A percentile compares a stretch with the other conserved stretches of the same genome.
Evolutionary conservation across 2,113 vertebrate genomes (phyloP).

Genomic region (zebrafish (Danio rerio)): DNA sequence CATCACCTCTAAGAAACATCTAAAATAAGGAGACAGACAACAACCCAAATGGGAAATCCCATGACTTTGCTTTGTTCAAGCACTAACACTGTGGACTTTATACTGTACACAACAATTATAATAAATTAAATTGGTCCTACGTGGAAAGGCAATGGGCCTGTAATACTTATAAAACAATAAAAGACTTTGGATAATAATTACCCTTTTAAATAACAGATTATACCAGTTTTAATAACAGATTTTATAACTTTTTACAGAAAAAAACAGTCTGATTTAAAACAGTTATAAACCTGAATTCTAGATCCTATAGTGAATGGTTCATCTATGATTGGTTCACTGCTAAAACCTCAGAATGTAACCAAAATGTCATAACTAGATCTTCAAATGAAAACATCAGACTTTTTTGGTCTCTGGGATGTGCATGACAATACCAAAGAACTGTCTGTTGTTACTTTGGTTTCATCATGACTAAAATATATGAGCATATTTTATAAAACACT

Average conservation of each 20-base stretch:
- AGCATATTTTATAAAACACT: not conserved
- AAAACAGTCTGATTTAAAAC: too few species aligned
- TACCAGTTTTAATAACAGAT: too few species aligned
- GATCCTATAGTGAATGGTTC: not conserved
- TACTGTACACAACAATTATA: constrained; percentile 2
- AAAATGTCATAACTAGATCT: not conserved
- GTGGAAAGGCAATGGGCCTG: not conserved
- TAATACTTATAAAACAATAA: not conserved
- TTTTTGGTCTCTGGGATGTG: not conserved
- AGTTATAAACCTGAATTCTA: not conserved
- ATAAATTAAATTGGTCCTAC: not conserved
- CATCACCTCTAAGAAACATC: not conserved
- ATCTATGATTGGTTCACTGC: not conserved
- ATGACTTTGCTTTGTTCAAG: not conserved
- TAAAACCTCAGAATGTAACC: too few species aligned
- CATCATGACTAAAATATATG: not conserved
- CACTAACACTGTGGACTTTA: not conserved
- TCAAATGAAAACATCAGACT: not conserved
- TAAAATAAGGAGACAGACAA: not conserved
- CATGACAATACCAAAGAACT: not conserved
- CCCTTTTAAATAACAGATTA: not conserved
- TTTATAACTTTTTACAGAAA: too few species aligned
- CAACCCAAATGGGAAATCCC: not conserved
- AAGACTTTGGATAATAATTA: not conserved
- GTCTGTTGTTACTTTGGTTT: not conserved